Conservation (phyloP, 2,113 vertebrate genomes). For the Catharus fuscescens region DNA sequence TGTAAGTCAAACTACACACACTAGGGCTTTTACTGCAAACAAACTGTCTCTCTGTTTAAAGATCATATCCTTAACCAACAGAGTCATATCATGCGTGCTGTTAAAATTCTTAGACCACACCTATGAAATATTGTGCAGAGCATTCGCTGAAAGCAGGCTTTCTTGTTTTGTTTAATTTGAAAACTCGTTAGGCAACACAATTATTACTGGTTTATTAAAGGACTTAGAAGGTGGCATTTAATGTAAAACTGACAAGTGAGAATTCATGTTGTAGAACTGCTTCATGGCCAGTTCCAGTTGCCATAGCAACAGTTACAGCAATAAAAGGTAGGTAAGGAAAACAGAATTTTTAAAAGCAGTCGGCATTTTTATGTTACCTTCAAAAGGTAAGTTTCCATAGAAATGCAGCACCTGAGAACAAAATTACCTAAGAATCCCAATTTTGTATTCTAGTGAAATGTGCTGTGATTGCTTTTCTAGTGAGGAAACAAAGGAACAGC, state of each 20-base stretch:
- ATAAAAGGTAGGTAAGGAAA: conserved; percentile 38
- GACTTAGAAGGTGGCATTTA: not conserved
- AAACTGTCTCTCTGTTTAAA: conserved; percentile 68
- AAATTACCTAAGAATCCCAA: not conserved
- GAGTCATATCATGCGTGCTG: conserved; percentile 39
- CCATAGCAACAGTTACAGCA: conserved; percentile 51
- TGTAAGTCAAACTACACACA: conserved; percentile 56
- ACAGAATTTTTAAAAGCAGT: conserved; percentile 33
- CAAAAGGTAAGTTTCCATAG: not conserved
- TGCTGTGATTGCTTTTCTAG: not conserved
- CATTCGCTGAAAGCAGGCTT: not conserved
- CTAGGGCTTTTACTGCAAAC: conserved; percentile 67
- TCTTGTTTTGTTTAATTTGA: conserved; percentile 42
- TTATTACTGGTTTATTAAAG: conserved; percentile 28
- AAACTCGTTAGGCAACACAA: not conserved
- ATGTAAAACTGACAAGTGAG: conserved; percentile 14
- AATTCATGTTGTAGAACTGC: conserved; percentile 22
- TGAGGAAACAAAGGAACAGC: not conserved
- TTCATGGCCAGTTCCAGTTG: conserved; percentile 37
- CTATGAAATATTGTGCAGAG: conserved; percentile 39
- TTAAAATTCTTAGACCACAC: conserved; percentile 55
- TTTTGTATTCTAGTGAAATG: not conserved
- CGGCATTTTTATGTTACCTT: not conserved
- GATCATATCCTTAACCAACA: conserved; percentile 49
- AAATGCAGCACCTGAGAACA: not conserved